Evolutionary conservation across 1,140 invertebrate species (phyloP).

Genomic region (Saccostrea cuccullata): DNA sequence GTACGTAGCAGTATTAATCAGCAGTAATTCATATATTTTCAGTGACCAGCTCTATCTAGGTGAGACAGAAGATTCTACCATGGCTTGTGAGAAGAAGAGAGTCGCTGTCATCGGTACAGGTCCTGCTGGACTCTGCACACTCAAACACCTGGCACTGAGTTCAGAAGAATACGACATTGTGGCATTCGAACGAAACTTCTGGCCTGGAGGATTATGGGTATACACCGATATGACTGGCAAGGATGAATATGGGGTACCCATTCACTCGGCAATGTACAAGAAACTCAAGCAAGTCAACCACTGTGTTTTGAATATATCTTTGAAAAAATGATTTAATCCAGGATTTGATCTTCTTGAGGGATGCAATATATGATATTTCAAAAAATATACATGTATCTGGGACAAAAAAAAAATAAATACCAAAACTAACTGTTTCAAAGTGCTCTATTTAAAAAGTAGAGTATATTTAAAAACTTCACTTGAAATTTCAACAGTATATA

Average conservation of each 20-base stretch:
- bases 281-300: slow-evolving; percentile 83
- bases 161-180: slow-evolving; percentile 77
- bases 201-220: slow-evolving; percentile 86
- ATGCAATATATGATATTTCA: too few species aligned
- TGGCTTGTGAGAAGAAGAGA: slow-evolving; percentile 6
- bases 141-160: slow-evolving; percentile 32
- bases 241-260: slow-evolving; percentile 86
- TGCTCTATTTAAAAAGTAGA: background rate
- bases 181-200: slow-evolving; percentile 85
- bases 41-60: background rate
- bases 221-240: slow-evolving; percentile 84
- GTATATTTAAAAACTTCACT: background rate
- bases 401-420: too few species aligned
- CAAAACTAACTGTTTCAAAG: background rate
- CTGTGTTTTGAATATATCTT: too few species aligned
- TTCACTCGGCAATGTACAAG: slow-evolving; percentile 93
- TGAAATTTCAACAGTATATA: background rate
- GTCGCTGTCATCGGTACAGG: slow-evolving; percentile 25
- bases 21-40: background rate
- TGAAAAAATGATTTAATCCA: too few species aligned
- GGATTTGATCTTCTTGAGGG: too few species aligned
- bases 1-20: too few species aligned
- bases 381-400: too few species aligned
- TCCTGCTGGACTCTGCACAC: slow-evolving; percentile 24
- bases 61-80: background rate